Evolutionary conservation across 2,888 invertebrate genomes (phyloP), one percentile per base, ranked within the genome.

Genomic region (Drosophila neonasuta): DNA sequence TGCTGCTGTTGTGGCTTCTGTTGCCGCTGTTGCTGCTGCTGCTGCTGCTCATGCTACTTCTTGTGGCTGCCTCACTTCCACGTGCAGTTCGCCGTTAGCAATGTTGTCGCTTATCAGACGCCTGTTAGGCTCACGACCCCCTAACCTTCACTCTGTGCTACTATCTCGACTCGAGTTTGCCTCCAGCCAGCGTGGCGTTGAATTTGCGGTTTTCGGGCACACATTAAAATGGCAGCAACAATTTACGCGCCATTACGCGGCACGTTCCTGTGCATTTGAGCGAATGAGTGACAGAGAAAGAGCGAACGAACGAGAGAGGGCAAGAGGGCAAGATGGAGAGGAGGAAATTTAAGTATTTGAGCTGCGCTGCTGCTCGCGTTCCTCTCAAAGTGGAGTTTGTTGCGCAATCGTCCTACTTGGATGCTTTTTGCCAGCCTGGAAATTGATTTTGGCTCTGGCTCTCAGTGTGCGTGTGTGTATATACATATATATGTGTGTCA

Each of bases 181-280:
- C 11, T 41, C 15, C 20, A 46, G 56, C 10, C 42, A 20, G 48
- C 55, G 51, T 63, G 62, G 61, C 55, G 60, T 52, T 54, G 80
- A 80, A 71, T 68, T 78, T 84, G 81, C 58, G 82, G 86, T 81
- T 81, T 85, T 72, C 39, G 57, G 85, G 68, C 71, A 70, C 79
- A 76, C 87, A 81, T 84, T 87, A 79, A 79, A 79, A 85, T 74
- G 82, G 82, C 80, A 77, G 80, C 87, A 87, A 82, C 81, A 81
- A 79, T 87, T 82, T 85, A 79, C 85, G 81, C 87, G 79, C 87
- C 85, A 81, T 85, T 81, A 86, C 79, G 58, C 51, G 44, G 62
- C 60, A 74, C 61, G 77, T 74, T 77, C 62, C 39, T 51, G 44
- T 45, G 62, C 41, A 58, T 42, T 34, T 55, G 42, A 39, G 30